phyloP scores from a whole-genome alignment of 2,888 invertebrate genomes.

The Trissolcus japonicus region DNA sequence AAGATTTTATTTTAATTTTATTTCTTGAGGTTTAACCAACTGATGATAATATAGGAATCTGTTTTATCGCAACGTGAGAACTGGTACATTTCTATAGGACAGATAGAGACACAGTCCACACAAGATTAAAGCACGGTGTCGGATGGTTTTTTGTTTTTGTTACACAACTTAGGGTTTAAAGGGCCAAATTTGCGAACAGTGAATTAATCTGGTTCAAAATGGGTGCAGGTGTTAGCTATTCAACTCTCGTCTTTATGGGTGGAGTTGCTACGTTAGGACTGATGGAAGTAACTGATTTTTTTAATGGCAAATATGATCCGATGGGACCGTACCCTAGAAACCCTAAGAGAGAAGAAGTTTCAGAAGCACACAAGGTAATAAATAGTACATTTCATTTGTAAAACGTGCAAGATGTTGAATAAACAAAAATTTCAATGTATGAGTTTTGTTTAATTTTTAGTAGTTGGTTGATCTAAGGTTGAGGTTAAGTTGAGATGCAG shows the following conservation, averaged over 20 bases:
- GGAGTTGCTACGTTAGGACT: too few relatives aligned
- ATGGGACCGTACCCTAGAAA: conserved; percentile 20
- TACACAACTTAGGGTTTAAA: background rate
- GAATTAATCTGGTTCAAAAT: background rate
- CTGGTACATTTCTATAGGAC: too few relatives aligned
- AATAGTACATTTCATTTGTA: background rate
- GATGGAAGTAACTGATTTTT: conserved; percentile 5
- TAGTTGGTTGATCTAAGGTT: background rate
- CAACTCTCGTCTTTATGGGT: background rate
- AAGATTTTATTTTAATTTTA: too few relatives aligned
- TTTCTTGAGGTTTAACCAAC: too few relatives aligned
- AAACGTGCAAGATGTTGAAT: background rate
- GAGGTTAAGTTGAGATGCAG: background rate
- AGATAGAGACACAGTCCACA: too few relatives aligned
- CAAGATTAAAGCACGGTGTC: too few relatives aligned
- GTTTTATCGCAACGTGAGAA: too few relatives aligned
- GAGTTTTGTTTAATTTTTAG: background rate
- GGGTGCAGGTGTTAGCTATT: background rate
- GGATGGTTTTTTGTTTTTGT: background rate
- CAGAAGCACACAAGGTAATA: background rate
- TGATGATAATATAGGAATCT: too few relatives aligned
- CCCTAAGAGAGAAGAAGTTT: conserved; percentile 4
- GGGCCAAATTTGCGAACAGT: too few relatives aligned
- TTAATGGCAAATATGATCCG: conserved; percentile 9
- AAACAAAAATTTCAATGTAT: background rate